Evolutionary conservation across 2,888 invertebrate species (phyloP), one percentile per base, ranked within the genome.

Genomic region (Apamea sordens): DNA sequence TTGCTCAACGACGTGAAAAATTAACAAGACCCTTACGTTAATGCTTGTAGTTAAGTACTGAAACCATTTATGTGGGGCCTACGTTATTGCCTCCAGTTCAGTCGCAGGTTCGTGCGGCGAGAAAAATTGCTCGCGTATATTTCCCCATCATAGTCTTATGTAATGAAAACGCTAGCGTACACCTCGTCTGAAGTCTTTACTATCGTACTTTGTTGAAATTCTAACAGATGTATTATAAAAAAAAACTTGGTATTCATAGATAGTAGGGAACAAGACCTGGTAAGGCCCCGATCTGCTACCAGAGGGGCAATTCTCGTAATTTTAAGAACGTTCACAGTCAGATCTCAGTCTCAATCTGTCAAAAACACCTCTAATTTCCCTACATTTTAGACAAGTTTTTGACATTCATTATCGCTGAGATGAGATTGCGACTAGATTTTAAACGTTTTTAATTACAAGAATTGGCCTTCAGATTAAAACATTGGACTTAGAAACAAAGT

Each of bases 1-100:
- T 89, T 86, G 86, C 73, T 80, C 83, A 86, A 85, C 85, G 84
- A 89, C 64, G 82, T 85, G 87, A 83, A 88, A 86, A 88, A 90
- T 88, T 82, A 88, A 90, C 89, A 88, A 82, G 89, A 73, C 78
- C 81, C 81, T 82, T 44, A 82, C 76, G 79, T 75, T 86, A 85
- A 86, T 74, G 84, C 36, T 65, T 72, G 64, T 77, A 73, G 79
- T 83, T 85, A 83, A 78, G 79, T 73, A 84, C 79, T 87, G 80
- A 82, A 84, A 78, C 79, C 77, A 81, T 79, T 71, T 80, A 77
- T 83, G 77, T 83, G 77, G 32, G 64, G 69, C 32, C 56, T 56
- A 69, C 61, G 69, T 79, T 83, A 80, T 80, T 73, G 68, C 76
- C 63, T 64, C 59, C 56, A 73, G 77, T 80, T n/a, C 11, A 56